Percentiles rank a stretch among this genome's conserved stretches.
phyloP scores from a whole-genome alignment of 2,797 vertebrate species.

The Alca torda region DNA sequence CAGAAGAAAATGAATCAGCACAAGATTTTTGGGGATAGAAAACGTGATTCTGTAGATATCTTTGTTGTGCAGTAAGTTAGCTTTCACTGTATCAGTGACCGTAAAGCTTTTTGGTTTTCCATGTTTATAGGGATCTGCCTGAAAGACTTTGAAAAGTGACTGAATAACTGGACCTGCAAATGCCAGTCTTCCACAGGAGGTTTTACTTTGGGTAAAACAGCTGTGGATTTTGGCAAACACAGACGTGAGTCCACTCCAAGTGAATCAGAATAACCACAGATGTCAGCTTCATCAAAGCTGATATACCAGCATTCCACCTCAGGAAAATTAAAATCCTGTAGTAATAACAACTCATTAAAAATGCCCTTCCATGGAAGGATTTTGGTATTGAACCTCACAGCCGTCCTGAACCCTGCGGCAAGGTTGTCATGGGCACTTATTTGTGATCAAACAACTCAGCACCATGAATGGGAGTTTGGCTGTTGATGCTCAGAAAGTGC shows the following conservation, averaged over 20 bases:
- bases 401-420: neutral
- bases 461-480: neutral
- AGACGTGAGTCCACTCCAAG: neutral
- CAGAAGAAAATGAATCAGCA: neutral
- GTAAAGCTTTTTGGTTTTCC: neutral
- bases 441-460: neutral
- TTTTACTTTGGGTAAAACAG: neutral
- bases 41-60: rapidly evolving
- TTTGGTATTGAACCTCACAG: neutral
- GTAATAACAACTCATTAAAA: neutral
- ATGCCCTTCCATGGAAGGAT: neutral
- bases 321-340: neutral
- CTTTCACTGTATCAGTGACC: neutral
- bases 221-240: conserved; percentile 21
- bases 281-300: neutral
- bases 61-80: neutral
- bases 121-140: neutral
- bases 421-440: neutral
- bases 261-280: neutral
- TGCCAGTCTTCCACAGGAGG: neutral
- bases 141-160: neutral
- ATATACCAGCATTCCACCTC: neutral
- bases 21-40: neutral
- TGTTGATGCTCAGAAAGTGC: neutral
- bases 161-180: neutral